Evolutionary conservation across 2,888 invertebrate species (phyloP).

Genomic region (Drosophila kuntzei): DNA sequence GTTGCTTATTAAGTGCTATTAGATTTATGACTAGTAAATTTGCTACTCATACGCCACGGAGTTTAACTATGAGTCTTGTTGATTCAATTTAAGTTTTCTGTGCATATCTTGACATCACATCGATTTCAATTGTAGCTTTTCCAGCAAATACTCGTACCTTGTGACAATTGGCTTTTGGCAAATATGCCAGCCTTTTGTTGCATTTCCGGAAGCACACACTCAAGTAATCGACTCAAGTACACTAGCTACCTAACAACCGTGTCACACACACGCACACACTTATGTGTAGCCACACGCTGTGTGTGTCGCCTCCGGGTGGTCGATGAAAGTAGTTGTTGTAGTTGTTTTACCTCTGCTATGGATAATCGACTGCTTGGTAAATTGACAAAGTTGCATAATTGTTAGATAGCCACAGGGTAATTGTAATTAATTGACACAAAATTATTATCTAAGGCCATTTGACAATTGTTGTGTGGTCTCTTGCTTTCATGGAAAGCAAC

Average conservation of each 20-base stretch:
- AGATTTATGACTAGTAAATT: slow-evolving; percentile 11
- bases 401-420: slow-evolving; percentile 51
- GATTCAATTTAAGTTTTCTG: slow-evolving; percentile 47
- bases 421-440: slow-evolving; percentile 67
- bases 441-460: slow-evolving; percentile 51
- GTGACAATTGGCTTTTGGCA: slow-evolving; percentile 48
- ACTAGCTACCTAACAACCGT: slow-evolving; percentile 12
- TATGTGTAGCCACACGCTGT: slow-evolving; percentile 1
- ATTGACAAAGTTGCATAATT: slow-evolving; percentile 60
- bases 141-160: slow-evolving; percentile 32
- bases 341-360: slow-evolving; percentile 19
- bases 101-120: slow-evolving; percentile 14
- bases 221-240: slow-evolving; percentile 17
- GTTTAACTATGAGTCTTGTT: slow-evolving; percentile 6
- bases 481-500: not conserved
- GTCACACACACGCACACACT: not conserved
- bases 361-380: slow-evolving; percentile 27
- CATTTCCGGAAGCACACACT: slow-evolving; percentile 23
- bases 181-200: slow-evolving; percentile 38
- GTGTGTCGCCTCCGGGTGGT: slow-evolving; percentile 25
- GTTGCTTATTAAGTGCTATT: not conserved
- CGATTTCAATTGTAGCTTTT: slow-evolving; percentile 35
- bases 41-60: slow-evolving; percentile 27
- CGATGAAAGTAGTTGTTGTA: slow-evolving; percentile 18
- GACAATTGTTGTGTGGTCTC: slow-evolving; percentile 4